These are phyloP conservation scores for Hypotaenidia okinawae DNA, from an alignment of 2,797 vertebrate genomes.

Conservation along the genomic window DNA sequence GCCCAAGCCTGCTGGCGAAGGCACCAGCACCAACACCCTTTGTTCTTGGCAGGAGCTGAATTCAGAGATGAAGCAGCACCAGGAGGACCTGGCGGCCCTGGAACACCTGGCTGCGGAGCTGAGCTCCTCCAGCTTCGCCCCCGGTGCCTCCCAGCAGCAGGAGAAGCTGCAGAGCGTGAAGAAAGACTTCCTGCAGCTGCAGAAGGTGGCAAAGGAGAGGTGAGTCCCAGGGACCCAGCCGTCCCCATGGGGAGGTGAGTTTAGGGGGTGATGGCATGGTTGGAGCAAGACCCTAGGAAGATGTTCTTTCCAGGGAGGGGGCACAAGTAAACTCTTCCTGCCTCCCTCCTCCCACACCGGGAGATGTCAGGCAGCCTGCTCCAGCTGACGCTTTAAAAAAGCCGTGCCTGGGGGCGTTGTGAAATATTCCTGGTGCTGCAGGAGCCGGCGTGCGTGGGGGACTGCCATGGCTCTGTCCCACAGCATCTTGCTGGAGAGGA, in stretches of 20 bases:
- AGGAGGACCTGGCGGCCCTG: slow-evolving; percentile 84
- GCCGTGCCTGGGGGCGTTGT: slow-evolving; percentile 43
- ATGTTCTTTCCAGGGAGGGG: background rate
- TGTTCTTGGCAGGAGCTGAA: slow-evolving; percentile 85
- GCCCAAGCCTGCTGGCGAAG: background rate
- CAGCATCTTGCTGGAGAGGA: background rate
- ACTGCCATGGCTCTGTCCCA: background rate
- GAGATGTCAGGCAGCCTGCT: slow-evolving; percentile 5
- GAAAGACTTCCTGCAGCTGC: slow-evolving; percentile 86
- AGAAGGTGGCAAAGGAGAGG: slow-evolving; percentile 86
- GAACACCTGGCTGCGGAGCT: slow-evolving; percentile 85
- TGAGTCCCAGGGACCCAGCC: slow-evolving; percentile 37
- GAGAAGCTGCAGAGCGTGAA: slow-evolving; percentile 85
- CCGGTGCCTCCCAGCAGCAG: slow-evolving; percentile 79
- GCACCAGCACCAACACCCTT: fast-evolving
- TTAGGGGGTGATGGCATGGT: fast-evolving
- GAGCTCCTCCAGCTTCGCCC: slow-evolving; percentile 79
- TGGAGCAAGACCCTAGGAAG: background rate
- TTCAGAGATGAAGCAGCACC: slow-evolving; percentile 88
- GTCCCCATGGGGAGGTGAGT: background rate
- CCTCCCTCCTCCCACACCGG: background rate
- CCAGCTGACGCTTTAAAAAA: slow-evolving; percentile 60
- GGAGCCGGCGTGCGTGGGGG: slow-evolving; percentile 1
- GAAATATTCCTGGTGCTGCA: slow-evolving; percentile 45
- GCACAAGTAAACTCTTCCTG: background rate